Percentiles rank a stretch among this genome's conserved stretches.
Conservation (phyloP, 2,797 vertebrate genomes). For the Malacoctenus gilli region DNA sequence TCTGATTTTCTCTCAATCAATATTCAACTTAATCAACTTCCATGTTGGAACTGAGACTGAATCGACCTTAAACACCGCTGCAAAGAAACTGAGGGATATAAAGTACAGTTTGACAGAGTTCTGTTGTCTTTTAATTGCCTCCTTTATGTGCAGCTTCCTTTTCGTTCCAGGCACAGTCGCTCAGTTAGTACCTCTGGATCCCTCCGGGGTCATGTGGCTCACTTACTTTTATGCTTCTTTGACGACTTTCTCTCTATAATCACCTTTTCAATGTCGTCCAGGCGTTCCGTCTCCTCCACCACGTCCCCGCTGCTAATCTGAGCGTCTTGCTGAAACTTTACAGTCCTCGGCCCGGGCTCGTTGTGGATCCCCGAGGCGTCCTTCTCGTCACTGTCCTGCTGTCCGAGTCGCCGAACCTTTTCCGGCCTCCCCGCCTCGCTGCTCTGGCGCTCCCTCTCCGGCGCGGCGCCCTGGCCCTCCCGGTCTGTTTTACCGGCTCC, state of each 20-base stretch:
- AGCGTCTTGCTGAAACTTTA: conserved; percentile 23
- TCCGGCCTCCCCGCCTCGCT: conserved; percentile 75
- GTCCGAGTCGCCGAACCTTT: conserved; percentile 75
- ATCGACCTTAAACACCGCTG: background rate
- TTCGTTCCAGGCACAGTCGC: conserved; percentile 26
- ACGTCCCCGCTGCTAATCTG: conserved; percentile 29
- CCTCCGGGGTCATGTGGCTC: conserved; percentile 15
- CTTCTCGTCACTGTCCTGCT: conserved; percentile 81
- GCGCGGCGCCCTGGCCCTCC: conserved; percentile 75
- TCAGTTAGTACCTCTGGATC: conserved; percentile 16
- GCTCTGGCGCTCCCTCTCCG: conserved; percentile 73
- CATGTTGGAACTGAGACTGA: no score
- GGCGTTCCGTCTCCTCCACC: conserved; percentile 18
- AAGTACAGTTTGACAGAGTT: conserved; percentile 15
- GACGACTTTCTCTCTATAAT: conserved; percentile 43
- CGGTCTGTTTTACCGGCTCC: conserved; percentile 77
- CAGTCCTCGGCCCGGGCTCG: conserved; percentile 33
- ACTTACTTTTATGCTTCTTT: conserved; percentile 61
- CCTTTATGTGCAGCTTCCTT: conserved; percentile 10
- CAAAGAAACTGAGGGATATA: background rate
- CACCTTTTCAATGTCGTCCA: conserved; percentile 35
- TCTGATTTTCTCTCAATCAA: no score
- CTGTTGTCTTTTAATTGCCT: conserved; percentile 12
- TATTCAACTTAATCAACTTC: no score
- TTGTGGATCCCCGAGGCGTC: conserved; percentile 79